Base-by-base conservation (phyloP, 92 coral and sea anemone species). In the Blastomussa wellsi region DNA sequence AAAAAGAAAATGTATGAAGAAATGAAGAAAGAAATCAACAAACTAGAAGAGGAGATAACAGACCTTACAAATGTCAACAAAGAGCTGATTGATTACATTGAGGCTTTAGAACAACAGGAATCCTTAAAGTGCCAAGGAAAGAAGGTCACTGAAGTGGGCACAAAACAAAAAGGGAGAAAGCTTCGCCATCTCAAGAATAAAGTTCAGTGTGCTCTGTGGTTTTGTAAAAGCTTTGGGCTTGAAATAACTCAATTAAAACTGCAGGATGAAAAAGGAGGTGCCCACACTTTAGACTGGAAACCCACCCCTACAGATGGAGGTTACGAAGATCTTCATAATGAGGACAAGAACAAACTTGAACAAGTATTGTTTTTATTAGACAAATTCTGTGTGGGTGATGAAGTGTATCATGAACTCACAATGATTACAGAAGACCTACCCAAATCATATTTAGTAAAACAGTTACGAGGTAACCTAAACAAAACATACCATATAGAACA, bases 141-240 rank as follows among this genome's bases (percentile, higher is more conserved):
- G 69, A 85, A 85, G 84, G 47, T 91, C 20, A 67, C 80, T 37
- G 78, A 89, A 69, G 88, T 92, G 74, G 95, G 95, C 33, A 74
- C 60, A 19, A 89, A 89, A 79, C 95, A 92, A 66, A 78, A 85
- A 60, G 89, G 91, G 13, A 82, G 92, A 73, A 92, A 81, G 68
- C 92, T 92, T 28, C 80, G 75, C 44, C 83, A 66, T 26, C 82
- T 92, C 11, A 89, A 92, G 78, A 84, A 86, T 60, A 89, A 83
- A 79, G 92, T 90, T 26, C 82, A 89, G 55, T 92, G 92, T 83
- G 95, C 92, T 71, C 76, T 89, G 19, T 92, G 93, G 91, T 92
- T 89, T 79, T 75, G 84, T 76, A 79, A 89, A 88, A 83, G 82
- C 90, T 89, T 89, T 92, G 95, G 95, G 33, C 90, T 89, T 20